These are phyloP conservation scores for Chironomus tepperi DNA, from an alignment of 1,140 invertebrate genomes.

Conservation along the genomic window DNA sequence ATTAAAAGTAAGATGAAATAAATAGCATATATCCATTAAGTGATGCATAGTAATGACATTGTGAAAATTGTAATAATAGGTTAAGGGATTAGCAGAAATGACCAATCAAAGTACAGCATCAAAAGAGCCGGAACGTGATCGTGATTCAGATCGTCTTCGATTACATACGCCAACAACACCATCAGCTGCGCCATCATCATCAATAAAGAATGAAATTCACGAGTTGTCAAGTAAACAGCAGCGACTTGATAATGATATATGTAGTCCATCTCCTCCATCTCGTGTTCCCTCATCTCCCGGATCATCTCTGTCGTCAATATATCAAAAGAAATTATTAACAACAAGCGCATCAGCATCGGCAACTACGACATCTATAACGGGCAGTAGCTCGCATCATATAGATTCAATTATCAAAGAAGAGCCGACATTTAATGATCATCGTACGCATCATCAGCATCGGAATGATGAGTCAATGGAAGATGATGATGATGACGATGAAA, in stretches of 20 bases:
- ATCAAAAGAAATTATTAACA: slow-evolving; percentile 26
- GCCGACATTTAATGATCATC: slow-evolving; percentile 25
- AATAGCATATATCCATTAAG: neutral
- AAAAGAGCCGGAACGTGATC: slow-evolving; percentile 38
- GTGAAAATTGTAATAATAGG: slow-evolving; percentile 39
- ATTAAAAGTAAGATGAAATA: slow-evolving; percentile 54
- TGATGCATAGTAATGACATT: neutral
- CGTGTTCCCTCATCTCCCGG: slow-evolving; percentile 28
- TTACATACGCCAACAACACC: slow-evolving; percentile 35
- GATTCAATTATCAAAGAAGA: slow-evolving; percentile 16
- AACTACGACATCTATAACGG: slow-evolving; percentile 25
- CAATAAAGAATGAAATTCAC: slow-evolving; percentile 28
- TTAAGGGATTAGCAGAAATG: slow-evolving; percentile 86
- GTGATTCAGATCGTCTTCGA: slow-evolving; percentile 39
- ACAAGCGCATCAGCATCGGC: slow-evolving; percentile 21
- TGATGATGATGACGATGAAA: slow-evolving; percentile 33
- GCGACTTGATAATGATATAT: slow-evolving; percentile 30
- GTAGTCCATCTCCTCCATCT: slow-evolving; percentile 38
- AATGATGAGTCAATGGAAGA: slow-evolving; percentile 18
- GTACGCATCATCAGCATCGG: slow-evolving; percentile 24
- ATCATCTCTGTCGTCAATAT: slow-evolving; percentile 26
- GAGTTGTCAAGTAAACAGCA: slow-evolving; percentile 28
- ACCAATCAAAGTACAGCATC: slow-evolving; percentile 61
- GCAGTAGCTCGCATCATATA: slow-evolving; percentile 20
- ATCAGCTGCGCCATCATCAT: slow-evolving; percentile 28